These are phyloP conservation scores for Glaucomys volans DNA, from an alignment of 2,113 vertebrate genomes.

Conservation along the genomic window DNA sequence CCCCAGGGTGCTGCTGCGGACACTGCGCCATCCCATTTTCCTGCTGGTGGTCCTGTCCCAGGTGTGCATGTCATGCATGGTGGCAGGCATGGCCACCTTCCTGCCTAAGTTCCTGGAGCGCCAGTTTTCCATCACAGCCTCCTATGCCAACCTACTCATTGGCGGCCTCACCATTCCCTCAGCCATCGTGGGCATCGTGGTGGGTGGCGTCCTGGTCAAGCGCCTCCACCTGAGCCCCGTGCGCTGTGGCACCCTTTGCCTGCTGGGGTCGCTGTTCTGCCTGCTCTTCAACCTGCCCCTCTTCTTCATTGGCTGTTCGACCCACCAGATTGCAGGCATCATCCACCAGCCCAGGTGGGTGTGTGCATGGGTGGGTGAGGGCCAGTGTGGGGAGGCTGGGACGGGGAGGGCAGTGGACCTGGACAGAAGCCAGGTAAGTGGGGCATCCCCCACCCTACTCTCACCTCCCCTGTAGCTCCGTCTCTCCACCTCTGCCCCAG, in stretches of 20 bases:
- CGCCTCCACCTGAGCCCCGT: constrained; percentile 87
- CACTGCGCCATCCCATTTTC: constrained; percentile 91
- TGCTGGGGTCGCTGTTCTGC: constrained; percentile 84
- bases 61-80: constrained; percentile 91
- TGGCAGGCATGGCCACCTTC: constrained; percentile 93
- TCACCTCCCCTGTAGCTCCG: neutral
- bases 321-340: constrained; percentile 86
- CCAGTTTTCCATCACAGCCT: constrained; percentile 91
- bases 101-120: constrained; percentile 96
- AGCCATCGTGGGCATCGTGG: constrained; percentile 91
- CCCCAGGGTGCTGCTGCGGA: constrained; percentile 91
- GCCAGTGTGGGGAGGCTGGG: neutral
- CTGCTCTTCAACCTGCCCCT: constrained; percentile 88
- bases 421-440: neutral
- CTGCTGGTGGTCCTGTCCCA: constrained; percentile 94
- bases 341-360: constrained; percentile 78
- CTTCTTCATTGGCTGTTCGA: constrained; percentile 93
- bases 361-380: accelerated
- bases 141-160: constrained; percentile 93
- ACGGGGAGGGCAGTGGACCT: neutral
- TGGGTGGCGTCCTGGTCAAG: constrained; percentile 92
- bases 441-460: neutral
- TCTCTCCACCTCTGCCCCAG: neutral
- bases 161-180: constrained; percentile 90
- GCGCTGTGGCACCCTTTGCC: constrained; percentile 87